Evolutionary conservation across 2,113 vertebrate genomes (phyloP).

Genomic region (Sander lucioperca): DNA sequence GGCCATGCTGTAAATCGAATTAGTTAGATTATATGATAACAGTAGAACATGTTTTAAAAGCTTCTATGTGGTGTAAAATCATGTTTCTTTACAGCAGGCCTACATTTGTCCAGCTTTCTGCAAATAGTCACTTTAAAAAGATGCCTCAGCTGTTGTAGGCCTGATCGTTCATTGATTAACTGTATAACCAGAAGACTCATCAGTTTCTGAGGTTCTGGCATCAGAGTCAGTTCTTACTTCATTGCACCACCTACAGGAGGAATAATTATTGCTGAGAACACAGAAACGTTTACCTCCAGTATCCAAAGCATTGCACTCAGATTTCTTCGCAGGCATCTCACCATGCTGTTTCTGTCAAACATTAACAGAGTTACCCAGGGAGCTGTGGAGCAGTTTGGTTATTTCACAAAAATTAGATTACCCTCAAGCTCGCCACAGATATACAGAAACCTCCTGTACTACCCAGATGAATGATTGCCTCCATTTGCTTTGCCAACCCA

Average conservation of each 20-base stretch:
- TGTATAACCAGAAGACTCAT: not conserved
- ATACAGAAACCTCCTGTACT: conserved; percentile 39
- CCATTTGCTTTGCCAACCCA: conserved; percentile 50
- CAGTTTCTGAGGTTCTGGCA: not conserved
- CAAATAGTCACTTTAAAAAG: not conserved
- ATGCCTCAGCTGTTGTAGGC: not conserved
- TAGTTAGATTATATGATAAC: not conserved
- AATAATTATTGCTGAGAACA: conserved; percentile 26
- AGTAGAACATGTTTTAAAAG: not conserved
- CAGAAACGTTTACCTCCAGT: conserved; percentile 17
- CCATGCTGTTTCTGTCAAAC: conserved; percentile 40
- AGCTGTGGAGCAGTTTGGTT: conserved; percentile 36
- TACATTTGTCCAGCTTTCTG: not conserved
- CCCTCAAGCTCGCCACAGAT: conserved; percentile 30
- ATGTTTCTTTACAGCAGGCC: not conserved
- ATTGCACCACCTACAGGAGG: conserved; percentile 78
- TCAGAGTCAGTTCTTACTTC: conserved; percentile 53
- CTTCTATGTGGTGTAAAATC: not conserved
- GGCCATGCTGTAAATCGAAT: not conserved
- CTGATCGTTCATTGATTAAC: not conserved
- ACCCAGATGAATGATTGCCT: conserved; percentile 57
- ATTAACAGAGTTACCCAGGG: conserved; percentile 35
- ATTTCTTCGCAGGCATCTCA: conserved; percentile 7
- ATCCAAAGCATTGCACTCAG: not conserved
- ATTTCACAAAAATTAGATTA: conserved; percentile 50